These are phyloP conservation scores for Bradypodion ventrale DNA, from an alignment of 2,797 vertebrate species.

Conservation along the genomic window DNA sequence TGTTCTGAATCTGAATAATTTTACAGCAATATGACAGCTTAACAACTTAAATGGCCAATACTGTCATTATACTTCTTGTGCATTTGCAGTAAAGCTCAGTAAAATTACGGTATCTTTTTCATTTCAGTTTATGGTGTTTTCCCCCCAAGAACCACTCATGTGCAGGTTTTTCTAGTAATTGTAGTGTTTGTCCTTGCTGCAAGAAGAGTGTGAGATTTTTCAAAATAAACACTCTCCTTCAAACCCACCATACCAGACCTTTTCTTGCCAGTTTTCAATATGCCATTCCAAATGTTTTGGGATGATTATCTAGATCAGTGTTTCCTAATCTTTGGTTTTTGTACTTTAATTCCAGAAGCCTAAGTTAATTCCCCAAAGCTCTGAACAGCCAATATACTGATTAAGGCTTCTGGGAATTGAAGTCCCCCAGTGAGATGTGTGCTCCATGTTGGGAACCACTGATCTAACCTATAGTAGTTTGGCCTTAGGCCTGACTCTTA, in stretches of 20 bases:
- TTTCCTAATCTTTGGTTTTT: no score
- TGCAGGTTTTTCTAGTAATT: constrained; percentile 34
- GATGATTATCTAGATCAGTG: no score
- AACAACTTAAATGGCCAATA: constrained; percentile 78
- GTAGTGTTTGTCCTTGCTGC: constrained; percentile 33
- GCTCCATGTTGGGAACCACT: no score
- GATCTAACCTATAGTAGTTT: no score
- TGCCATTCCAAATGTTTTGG: no score
- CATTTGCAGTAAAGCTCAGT: constrained; percentile 76
- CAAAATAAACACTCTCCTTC: constrained; percentile 4
- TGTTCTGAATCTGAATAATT: constrained; percentile 75
- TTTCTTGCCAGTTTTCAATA: no score
- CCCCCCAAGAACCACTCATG: constrained; percentile 64
- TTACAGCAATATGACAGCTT: constrained; percentile 78
- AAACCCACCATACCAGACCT: constrained; percentile 48
- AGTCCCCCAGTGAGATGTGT: no score
- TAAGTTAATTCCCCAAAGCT: no score
- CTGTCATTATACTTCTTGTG: constrained; percentile 74
- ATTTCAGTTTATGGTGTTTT: not conserved
- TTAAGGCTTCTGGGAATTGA: no score
- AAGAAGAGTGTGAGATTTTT: constrained; percentile 25
- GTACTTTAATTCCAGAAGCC: no score
- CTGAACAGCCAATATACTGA: no score
- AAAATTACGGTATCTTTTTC: constrained; percentile 53
- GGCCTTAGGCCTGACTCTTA: no score